Base-by-base conservation (phyloP, 2,797 vertebrate species). In the Steatocranus sp. region DNA sequence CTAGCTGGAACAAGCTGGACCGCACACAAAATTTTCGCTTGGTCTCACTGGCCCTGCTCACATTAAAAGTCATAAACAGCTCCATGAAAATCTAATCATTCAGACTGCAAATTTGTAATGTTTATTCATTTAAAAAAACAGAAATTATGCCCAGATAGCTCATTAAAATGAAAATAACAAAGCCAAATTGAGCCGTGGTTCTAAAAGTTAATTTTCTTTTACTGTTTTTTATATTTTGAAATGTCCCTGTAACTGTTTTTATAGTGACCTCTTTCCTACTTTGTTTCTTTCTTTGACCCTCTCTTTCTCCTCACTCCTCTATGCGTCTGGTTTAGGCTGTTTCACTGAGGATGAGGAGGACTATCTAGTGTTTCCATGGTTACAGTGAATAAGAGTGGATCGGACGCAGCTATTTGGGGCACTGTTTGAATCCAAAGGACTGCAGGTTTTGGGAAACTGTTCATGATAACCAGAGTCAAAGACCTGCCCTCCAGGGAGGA, bases 301-400 rank as follows among this genome's bases (percentile, higher is more conserved):
- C 43, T 17, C 36, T 77, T 30, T 25, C 48, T 18, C 58, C 2
- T 53, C 32, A 79, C 68, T 63, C 11, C 43, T 70, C 32, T 61
- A 56, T 76, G 46, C 63, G 76, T 91, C 81, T 74, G 79, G 84
- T 79, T 79, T 46, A 8, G 74, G 76, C 83, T 46, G 3, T 76
- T 78, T 83, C 79, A 86, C 87, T 12, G 7, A 85, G 82, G 84
- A 89, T 81, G 80, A 88, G 50, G 75, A 79, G 36, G 80, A 91
- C 77, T 84, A 83, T 58, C 81, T 66, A 68, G 76, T 86, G 93
- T 95, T 94, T 90, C 94, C 93, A 95, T 94, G 93, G 94, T 93
- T 89, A 95, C 93, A 0, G 43, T 5, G 53, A 85, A 84, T 76
- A 83, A 89, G 81, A 91, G 80, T 70, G 70, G 83, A 86, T 86